These are phyloP conservation scores for Suillia variegata DNA, from an alignment of 2,888 invertebrate species.

Conservation along the genomic window DNA sequence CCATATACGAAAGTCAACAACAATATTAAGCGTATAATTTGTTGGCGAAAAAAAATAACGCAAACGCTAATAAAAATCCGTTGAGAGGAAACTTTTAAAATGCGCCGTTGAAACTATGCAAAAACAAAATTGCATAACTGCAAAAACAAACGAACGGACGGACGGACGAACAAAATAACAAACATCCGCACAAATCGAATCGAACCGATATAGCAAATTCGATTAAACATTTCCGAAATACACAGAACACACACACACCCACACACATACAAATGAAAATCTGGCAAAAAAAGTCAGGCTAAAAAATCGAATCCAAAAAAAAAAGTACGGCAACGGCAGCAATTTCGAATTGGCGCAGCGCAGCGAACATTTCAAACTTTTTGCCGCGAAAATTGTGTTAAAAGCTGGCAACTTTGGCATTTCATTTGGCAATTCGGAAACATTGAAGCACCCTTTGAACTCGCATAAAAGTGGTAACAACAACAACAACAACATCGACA, in stretches of 20 bases:
- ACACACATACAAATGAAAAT: too few species aligned
- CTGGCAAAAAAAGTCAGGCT: not conserved
- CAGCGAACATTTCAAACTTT: not conserved
- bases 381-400: not conserved
- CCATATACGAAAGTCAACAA: too few species aligned
- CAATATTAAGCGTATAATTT: too few species aligned
- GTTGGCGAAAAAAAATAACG: too few species aligned
- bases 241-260: not conserved
- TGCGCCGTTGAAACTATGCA: too few species aligned
- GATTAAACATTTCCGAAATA: not conserved
- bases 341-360: not conserved
- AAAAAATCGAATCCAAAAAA: not conserved
- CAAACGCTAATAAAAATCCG: too few species aligned
- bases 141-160: too few species aligned
- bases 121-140: too few species aligned
- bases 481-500: too few species aligned
- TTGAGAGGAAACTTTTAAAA: too few species aligned
- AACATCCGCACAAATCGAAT: not conserved
- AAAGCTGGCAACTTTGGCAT: not conserved
- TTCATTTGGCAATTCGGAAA: not conserved
- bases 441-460: slow-evolving; percentile 1
- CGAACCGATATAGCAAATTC: not conserved
- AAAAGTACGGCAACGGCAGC: not conserved
- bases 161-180: too few species aligned
- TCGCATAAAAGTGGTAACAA: slow-evolving; percentile 36